Base-by-base conservation (phyloP, 1,140 invertebrate genomes). In the Coenobita brevimanus region DNA sequence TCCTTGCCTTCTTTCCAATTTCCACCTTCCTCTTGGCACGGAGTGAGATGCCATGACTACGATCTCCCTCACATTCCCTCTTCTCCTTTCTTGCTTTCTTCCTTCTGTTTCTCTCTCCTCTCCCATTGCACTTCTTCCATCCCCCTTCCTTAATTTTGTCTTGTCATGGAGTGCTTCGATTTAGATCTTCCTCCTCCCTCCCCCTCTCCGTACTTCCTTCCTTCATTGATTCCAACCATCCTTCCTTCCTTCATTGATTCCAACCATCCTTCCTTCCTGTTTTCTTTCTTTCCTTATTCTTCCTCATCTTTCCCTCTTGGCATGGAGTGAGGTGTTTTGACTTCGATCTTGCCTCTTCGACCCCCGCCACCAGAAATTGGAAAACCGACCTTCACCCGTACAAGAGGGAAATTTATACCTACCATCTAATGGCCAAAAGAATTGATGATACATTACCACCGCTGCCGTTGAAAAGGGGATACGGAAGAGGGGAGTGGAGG, bases 381-480 rank as follows among this genome's bases (percentile, higher is more conserved):
- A 73, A 71, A 73, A 73, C 43, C 50, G 67, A 81, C 46, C 27
- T 50, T 30, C 17, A 38, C 3, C 33, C 13, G 75, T 71, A 86
- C 46, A 73, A 69, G 46, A 81, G 76, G 50, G 60, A 54, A 87
- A 87, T 87, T 81, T 81, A 87, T 87, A 57, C 38, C 85, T 76
- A 60, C 27, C 38, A 13, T 86, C 84, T 86, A 86, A 81, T 81
- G 76, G 85, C 76, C 78, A 71, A 87, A 81, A 87, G 85, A 87
- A 87, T 86, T 80, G 85, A 87, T 87, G 76, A 80, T 79, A 24
- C 78, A 87, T 87, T 73, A 81, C 76, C n/a, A 27, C 21, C 15
- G 54, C n/a, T 62, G 54, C 78, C 57, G 27, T 36, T 81, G 57
- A 41, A 64, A 81, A 36, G 33, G 54, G 57, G 57, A 64, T 64